Evolutionary conservation across 2,888 invertebrate genomes (phyloP), one percentile per base, ranked within the genome.

Genomic region (Autographa gamma): DNA sequence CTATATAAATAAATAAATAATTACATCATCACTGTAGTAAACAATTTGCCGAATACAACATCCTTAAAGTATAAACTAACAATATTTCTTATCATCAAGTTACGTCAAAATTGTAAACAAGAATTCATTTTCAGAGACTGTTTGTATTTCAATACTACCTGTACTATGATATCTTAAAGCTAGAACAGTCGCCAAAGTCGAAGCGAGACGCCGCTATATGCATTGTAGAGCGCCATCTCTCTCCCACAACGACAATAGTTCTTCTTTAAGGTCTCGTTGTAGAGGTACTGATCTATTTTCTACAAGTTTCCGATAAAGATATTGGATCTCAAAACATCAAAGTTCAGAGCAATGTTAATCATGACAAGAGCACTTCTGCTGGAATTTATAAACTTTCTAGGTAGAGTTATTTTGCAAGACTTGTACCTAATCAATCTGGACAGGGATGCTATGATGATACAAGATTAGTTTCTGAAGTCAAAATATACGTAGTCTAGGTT

Each of bases 261-360:
- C 8, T 48, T 0, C 48, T n/a, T 6, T 7, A 16, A 6, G 7
- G n/a, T 7, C 5, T 43, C 16, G 16, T 43, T 4, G 43, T 43
- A 16, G 3, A 43, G 43, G 43, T 5, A 16, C 48, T 48, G n/a
- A 48, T n/a, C 48, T 48, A 48, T 3, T 7, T 48, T 7, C 48
- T 48, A 16, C 48, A 48, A 48, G n/a, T 48, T 48, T 48, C 48
- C 7, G 8, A 48, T 48, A 48, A 48, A 48, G 48, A 48, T 48
- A 48, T 48, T 48, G 48, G 48, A n/a, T 48, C 48, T n/a, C n/a
- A 48, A n/a, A 48, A 48, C n/a, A 48, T 48, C n/a, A 16, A 48
- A 48, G n/a, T 48, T 48, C 48, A 48, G n/a, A 48, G 48, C 48
- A n/a, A 48, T 48, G 48, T 48, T 48, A 48, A 48, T 48, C 48